Conservation (phyloP, 2,888 invertebrate species). For the Bedellia somnulentella region DNA sequence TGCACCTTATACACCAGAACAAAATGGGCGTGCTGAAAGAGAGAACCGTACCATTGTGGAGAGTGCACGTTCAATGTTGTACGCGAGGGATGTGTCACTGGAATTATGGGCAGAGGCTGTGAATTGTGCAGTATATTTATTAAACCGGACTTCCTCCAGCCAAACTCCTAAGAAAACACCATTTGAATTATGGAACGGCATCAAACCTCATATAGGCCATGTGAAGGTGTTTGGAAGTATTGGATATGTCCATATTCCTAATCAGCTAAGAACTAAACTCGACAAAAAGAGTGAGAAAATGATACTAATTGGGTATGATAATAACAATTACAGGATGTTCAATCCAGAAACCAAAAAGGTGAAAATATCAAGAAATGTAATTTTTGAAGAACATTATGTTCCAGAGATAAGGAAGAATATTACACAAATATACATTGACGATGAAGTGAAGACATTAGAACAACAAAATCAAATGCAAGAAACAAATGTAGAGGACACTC, state of each 20-base stretch:
- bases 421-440: conserved; percentile 7
- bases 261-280: no score
- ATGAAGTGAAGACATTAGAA: conserved; percentile 6
- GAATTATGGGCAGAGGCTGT: conserved; percentile 16
- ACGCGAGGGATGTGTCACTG: conserved; percentile 11
- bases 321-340: conserved; percentile 18
- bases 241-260: no score
- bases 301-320: no score
- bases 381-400: conserved; percentile 16
- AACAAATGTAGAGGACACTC: not conserved
- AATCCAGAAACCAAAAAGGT: conserved; percentile 10
- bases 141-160: conserved; percentile 19
- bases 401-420: conserved; percentile 10
- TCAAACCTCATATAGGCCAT: conserved; percentile 12
- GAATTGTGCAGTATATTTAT: conserved; percentile 18
- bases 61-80: no score
- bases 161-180: conserved; percentile 13
- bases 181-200: conserved; percentile 17
- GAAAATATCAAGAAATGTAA: conserved; percentile 10
- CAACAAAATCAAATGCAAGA: not conserved
- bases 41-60: conserved; percentile 19
- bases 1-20: conserved; percentile 17
- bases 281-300: conserved; percentile 14
- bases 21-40: conserved; percentile 18
- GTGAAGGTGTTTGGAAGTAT: no score